Percentiles rank a stretch among this genome's conserved stretches.
These are phyloP conservation scores for Oreohelix idahoensis DNA, from an alignment of 1,140 invertebrate species.

Conservation along the genomic window DNA sequence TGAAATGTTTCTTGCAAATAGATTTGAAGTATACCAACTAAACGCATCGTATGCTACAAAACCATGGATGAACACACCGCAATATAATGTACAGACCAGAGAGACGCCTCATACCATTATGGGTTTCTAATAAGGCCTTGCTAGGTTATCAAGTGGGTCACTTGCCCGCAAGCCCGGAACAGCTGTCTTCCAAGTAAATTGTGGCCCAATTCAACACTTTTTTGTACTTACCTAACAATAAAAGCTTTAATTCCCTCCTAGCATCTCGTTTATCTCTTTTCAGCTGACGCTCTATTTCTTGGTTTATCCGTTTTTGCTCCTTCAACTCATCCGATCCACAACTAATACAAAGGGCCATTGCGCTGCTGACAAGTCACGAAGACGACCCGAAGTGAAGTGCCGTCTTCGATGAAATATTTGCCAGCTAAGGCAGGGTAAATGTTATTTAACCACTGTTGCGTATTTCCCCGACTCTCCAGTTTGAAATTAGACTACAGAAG, in stretches of 20 bases:
- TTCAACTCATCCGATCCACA: conserved; percentile 94
- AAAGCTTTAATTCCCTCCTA: conserved; percentile 97
- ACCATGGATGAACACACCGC: conserved; percentile 20
- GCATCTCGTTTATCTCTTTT: conserved; percentile 99
- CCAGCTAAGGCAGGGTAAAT: conserved; percentile 39
- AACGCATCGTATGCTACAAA: not conserved
- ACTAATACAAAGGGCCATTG: conserved; percentile 93
- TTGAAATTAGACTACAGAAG: too few relatives aligned
- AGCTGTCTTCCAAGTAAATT: too few relatives aligned
- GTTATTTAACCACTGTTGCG: conserved; percentile 40
- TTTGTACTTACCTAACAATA: conserved; percentile 91
- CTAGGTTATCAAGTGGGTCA: too few relatives aligned
- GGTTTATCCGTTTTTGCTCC: conserved; percentile 99
- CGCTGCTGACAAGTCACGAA: not conserved
- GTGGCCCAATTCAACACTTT: too few relatives aligned
- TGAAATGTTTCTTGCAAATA: not conserved
- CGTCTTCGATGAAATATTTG: conserved; percentile 42
- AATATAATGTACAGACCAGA: not conserved
- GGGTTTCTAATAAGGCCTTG: too few relatives aligned
- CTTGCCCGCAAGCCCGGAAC: too few relatives aligned
- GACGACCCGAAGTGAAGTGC: conserved; percentile 31
- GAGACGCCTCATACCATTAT: too few relatives aligned
- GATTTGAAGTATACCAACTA: not conserved
- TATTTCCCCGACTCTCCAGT: conserved; percentile 42
- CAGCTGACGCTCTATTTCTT: conserved; percentile 99